These are phyloP conservation scores for Thera britannica DNA, from an alignment of 2,888 invertebrate genomes.

Conservation along the genomic window DNA sequence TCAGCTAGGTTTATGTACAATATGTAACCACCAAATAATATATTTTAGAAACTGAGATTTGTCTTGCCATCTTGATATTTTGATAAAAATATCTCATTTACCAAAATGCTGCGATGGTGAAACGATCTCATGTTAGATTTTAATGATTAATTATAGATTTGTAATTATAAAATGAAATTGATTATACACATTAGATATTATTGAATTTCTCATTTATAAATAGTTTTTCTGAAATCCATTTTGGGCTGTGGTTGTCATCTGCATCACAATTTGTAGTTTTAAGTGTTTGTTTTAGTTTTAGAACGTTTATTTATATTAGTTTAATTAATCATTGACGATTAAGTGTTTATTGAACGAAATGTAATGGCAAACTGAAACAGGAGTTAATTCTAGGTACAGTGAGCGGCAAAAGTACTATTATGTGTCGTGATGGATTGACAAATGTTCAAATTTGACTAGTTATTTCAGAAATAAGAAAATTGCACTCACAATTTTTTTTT, in stretches of 20 bases:
- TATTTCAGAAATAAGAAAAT: no score
- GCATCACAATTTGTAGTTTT: slow-evolving; percentile 63
- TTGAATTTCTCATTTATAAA: slow-evolving; percentile 38
- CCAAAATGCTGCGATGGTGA: slow-evolving; percentile 4
- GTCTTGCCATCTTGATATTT: slow-evolving; percentile 11
- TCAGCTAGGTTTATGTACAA: slow-evolving; percentile 80
- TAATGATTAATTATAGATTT: slow-evolving; percentile 33
- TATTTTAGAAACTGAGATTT: slow-evolving; percentile 55
- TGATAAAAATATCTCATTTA: slow-evolving; percentile 22
- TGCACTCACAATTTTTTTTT: no score
- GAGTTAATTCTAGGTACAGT: not conserved
- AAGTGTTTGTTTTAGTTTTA: slow-evolving; percentile 28
- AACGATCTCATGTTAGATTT: slow-evolving; percentile 32
- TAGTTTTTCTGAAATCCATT: slow-evolving; percentile 35
- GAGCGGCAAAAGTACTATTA: not conserved
- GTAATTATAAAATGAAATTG: slow-evolving; percentile 26
- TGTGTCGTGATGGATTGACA: no score
- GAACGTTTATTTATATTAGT: slow-evolving; percentile 25
- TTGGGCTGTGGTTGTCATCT: slow-evolving; percentile 70
- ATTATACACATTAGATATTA: slow-evolving; percentile 34
- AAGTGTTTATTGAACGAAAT: slow-evolving; percentile 2
- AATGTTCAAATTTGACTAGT: no score
- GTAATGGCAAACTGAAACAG: not conserved
- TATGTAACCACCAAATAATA: slow-evolving; percentile 82
- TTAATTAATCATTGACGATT: slow-evolving; percentile 10